A percentile compares a stretch with the other conserved stretches of the same genome.
phyloP scores from a whole-genome alignment of 2,797 vertebrate species.

The Balearica regulorum region DNA sequence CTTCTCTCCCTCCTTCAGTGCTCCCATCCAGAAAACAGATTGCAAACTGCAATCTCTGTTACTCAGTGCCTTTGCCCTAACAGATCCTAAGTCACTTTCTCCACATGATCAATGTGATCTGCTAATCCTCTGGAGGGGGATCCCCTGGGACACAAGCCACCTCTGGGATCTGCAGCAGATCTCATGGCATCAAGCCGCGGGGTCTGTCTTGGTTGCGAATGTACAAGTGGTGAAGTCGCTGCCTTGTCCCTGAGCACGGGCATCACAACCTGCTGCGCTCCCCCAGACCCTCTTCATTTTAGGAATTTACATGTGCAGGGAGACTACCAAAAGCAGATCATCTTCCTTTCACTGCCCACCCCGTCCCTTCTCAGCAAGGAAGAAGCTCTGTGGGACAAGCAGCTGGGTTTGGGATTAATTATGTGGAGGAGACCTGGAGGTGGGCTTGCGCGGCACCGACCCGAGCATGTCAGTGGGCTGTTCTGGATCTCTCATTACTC shows the following conservation, averaged over 20 bases:
- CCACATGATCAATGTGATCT: not conserved
- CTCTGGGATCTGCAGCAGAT: not conserved
- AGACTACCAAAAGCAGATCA: not conserved
- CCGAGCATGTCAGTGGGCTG: not conserved
- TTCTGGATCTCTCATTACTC: not conserved
- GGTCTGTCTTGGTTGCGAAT: not conserved
- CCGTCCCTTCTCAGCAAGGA: not conserved
- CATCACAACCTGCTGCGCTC: not conserved
- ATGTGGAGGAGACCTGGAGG: not conserved
- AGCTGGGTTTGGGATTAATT: too few relatives aligned
- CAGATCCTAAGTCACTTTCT: not conserved
- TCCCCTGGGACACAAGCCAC: not conserved
- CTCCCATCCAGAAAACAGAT: not conserved
- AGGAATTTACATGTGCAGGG: not conserved
- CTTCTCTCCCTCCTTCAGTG: not conserved
- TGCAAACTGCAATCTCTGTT: not conserved
- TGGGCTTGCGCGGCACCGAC: fast-evolving
- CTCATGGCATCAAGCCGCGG: not conserved
- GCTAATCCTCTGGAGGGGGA: not conserved
- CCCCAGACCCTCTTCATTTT: not conserved
- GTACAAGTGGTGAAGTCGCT: not conserved
- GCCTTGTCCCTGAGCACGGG: fast-evolving
- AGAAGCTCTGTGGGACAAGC: not conserved
- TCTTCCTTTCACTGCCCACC: not conserved
- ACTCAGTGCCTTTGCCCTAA: not conserved